A percentile compares a stretch with the other conserved stretches of the same genome.
phyloP scores from a whole-genome alignment of 2,888 invertebrate genomes.

The Meta bourneti region DNA sequence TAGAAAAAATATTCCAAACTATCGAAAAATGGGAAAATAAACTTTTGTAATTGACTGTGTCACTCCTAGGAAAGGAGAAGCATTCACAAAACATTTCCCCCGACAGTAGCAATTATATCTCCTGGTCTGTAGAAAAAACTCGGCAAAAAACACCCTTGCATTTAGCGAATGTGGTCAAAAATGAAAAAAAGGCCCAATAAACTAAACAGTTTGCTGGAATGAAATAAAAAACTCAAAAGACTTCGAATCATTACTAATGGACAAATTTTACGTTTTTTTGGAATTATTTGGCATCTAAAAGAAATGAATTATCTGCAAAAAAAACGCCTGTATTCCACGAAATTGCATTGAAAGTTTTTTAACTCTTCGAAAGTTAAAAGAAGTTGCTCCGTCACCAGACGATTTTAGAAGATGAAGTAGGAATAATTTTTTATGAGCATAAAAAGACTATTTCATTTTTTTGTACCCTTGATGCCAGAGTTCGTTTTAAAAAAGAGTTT shows the following conservation, averaged over 20 bases:
- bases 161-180: not conserved
- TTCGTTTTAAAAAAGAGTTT: too few relatives aligned
- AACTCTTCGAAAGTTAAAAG: not conserved
- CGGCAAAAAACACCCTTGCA: not conserved
- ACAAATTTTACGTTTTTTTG: constrained; percentile 25
- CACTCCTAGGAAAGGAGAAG: not conserved
- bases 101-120: constrained; percentile 9
- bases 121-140: not conserved
- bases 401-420: not conserved
- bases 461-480: not conserved
- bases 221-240: constrained; percentile 28
- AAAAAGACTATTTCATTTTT: not conserved
- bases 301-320: not conserved
- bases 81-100: not conserved
- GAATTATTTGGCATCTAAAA: not conserved
- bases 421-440: not conserved
- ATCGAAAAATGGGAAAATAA: not conserved
- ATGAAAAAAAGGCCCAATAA: constrained; percentile 23
- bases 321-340: not conserved
- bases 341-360: not conserved
- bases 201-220: constrained; percentile 22
- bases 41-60: constrained; percentile 11
- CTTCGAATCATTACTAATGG: constrained; percentile 66
- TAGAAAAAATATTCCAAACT: not conserved
- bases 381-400: not conserved